These are phyloP conservation scores for Polypterus senegalus DNA, from an alignment of 2,113 vertebrate genomes.

Conservation along the genomic window DNA sequence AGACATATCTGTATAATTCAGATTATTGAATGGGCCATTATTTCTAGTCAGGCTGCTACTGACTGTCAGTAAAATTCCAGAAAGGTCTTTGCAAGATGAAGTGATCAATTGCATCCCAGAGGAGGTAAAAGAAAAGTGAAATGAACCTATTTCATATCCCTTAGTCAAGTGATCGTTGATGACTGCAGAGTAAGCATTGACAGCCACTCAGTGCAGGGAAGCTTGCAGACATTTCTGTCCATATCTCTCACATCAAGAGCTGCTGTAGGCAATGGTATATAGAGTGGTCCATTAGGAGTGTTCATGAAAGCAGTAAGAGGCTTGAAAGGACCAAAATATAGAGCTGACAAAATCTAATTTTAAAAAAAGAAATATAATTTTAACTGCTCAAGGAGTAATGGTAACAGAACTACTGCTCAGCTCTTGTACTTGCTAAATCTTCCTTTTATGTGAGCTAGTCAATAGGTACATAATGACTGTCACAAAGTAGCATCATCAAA, in stretches of 20 bases:
- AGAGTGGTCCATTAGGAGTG: slow-evolving; percentile 2
- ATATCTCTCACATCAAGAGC: background rate
- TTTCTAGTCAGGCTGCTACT: slow-evolving; percentile 6
- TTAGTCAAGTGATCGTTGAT: background rate
- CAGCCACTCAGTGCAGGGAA: background rate
- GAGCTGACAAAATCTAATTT: background rate
- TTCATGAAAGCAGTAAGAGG: slow-evolving; percentile 1
- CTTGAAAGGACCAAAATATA: slow-evolving; percentile 6
- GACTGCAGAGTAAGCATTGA: slow-evolving; percentile 1
- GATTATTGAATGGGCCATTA: slow-evolving; percentile 8
- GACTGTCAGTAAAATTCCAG: slow-evolving; percentile 2
- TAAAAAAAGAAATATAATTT: slow-evolving; percentile 52
- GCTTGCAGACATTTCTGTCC: background rate
- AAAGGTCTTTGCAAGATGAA: slow-evolving; percentile 9
- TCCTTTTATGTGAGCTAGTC: too few relatives aligned
- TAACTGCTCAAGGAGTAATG: slow-evolving; percentile 48
- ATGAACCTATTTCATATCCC: slow-evolving; percentile 3
- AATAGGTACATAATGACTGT: too few relatives aligned
- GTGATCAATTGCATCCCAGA: slow-evolving; percentile 1
- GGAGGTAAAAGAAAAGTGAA: slow-evolving; percentile 1
- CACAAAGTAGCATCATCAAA: too few relatives aligned
- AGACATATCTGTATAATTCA: background rate
- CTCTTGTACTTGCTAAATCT: too few relatives aligned
- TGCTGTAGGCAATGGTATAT: slow-evolving; percentile 6
- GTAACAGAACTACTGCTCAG: too few relatives aligned